Base-by-base conservation (phyloP, 1,140 invertebrate genomes). In the Linepithema humile region DNA sequence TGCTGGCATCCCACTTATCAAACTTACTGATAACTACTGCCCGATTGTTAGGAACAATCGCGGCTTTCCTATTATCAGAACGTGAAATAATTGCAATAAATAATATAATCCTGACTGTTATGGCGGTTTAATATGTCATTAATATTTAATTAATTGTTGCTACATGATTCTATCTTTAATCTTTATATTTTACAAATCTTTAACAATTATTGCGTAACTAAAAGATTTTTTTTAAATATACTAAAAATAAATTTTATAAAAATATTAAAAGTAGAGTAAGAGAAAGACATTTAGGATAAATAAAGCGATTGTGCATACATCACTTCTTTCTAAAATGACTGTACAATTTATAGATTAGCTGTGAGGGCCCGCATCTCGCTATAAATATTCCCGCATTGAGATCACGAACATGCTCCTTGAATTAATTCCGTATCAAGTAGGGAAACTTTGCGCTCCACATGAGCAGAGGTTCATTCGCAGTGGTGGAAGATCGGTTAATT, bases 401-500 rank as follows among this genome's bases (percentile, higher is more conserved):
- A 7, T 69, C 23, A 9, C 65, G 40, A 32, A 9, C 26, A 64
- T 0, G 15, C 45, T n/a, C 43, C 2, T 53, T 65, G 62, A 67
- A 55, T 53, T 67, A 43, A 69, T 78, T 78, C 29, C 3, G 10
- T 53, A 53, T 53, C 12, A n/a, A 78, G 15, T 12, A 29, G 4
- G 62, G 17, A 53, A n/a, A 80, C 45, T 67, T 67, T 12, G 0
- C 12, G 59, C 17, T 20, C 26, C 9, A 3, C 29, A 17, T 6
- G 26, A 40, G 6, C 32, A 50, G 32, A 86, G 60, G 53, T 75
- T 83, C 60, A 85, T 83, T 59, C 23, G 73, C 35, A 69, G 45
- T 35, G n/a, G 23, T 48, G 60, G 40, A 74, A 57, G 10, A 23
- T 45, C 48, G 57, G 70, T 75, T 86, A 86, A 86, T 87, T 86